Evolutionary conservation across 37 sponge, comb jelly and placozoan species (phyloP), one percentile per base, ranked within the genome.

Genomic region (Oopsacas minuta): DNA sequence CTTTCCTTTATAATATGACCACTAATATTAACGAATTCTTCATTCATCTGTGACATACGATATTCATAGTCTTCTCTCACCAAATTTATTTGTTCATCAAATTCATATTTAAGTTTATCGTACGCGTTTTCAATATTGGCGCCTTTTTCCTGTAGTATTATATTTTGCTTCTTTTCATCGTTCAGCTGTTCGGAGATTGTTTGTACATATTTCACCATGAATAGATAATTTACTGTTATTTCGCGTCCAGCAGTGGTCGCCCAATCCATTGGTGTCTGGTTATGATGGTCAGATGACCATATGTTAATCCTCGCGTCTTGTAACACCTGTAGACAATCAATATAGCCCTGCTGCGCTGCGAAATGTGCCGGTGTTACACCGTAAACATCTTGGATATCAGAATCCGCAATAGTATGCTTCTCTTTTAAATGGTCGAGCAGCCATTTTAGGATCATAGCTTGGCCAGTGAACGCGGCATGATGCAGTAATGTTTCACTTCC

Each of bases 401-500:
- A 36, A 25, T 84, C 52, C 37, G 84, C 81, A 20, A 69, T 38
- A 0, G 52, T 5, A 7, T 7, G 37, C 1, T 0, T 36, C 81
- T 8, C 23, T 36, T 38, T 83, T 1, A 84, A 36, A 36, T 81
- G 69, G 81, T 86, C 86, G 1, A 93, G 37, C 35, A 93, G 81
- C 90, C 87, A 93, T 81, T 93, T 89, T 37, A 93, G 83, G 82
- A 88, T 87, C 52, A 87, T 86, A 12, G 52, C 86, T 61, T 90
- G 89, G 20, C 93, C 93, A 35, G 89, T 88, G 86, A 83, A 89
- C 36, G 93, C 93, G 23, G 93, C 89, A 37, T 93, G 90, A 84
- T 93, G 93, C 37, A 90, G 82, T 25, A 93, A 87, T 0, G 93
- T 93, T 84, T 93, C 93, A n/a, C 91, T 91, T 82, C 91, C 93